Percentiles rank a stretch among this genome's conserved stretches.
These are phyloP conservation scores for Eretmochelys imbricata DNA, from an alignment of 2,113 vertebrate genomes.

Conservation along the genomic window DNA sequence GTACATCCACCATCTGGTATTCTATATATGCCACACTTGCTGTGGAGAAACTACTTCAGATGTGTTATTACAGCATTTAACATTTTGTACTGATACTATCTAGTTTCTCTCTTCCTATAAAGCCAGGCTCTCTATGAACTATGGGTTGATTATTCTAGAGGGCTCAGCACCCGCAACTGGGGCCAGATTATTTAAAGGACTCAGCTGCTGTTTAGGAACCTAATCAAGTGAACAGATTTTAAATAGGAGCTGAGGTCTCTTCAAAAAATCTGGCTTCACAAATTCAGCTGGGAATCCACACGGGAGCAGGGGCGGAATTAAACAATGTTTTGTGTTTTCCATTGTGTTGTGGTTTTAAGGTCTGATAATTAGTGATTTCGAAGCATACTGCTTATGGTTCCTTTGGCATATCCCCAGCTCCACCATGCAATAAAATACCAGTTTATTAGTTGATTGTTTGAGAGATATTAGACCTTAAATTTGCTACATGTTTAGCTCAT, in stretches of 20 bases:
- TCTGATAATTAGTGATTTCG: neutral
- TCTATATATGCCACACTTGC: neutral
- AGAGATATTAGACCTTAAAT: neutral
- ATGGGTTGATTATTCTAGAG: neutral
- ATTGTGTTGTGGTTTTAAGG: neutral
- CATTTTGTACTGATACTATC: no score
- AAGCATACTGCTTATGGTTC: neutral
- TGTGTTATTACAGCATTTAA: no score
- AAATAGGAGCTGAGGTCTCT: no score
- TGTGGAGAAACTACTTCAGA: neutral
- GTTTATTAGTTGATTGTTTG: neutral
- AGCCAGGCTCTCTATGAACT: neutral
- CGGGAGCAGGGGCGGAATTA: neutral
- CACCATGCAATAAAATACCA: neutral
- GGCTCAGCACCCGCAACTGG: neutral
- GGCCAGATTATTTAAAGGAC: neutral
- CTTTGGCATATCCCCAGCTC: neutral
- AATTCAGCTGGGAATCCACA: neutral
- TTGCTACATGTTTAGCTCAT: neutral
- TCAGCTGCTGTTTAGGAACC: neutral
- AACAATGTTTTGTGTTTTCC: neutral
- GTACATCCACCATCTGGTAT: neutral
- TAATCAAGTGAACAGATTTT: no score
- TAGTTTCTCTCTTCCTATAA: neutral
- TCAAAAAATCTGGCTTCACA: neutral